Conservation (phyloP, 2,888 invertebrate species). For the Synergus umbraculus region DNA sequence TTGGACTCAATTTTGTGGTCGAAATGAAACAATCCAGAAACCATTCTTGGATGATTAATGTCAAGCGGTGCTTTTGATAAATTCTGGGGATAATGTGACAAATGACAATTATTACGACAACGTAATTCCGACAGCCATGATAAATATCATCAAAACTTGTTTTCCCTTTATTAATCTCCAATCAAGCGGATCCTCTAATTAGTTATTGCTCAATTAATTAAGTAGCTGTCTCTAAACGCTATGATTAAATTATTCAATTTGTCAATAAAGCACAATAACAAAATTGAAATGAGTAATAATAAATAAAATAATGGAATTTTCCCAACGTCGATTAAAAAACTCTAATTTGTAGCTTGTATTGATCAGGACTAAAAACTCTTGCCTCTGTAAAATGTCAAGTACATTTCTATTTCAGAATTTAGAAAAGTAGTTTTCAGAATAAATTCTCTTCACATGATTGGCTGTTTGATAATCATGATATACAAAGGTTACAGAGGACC, state of each 20-base stretch:
- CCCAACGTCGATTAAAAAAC: no score
- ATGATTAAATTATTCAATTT: no score
- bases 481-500: conserved; percentile 5
- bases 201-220: neutral
- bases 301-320: neutral
- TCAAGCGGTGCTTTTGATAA: no score
- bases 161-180: neutral
- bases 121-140: neutral
- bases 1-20: neutral
- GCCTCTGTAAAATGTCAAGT: no score
- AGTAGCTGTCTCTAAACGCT: neutral
- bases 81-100: no score
- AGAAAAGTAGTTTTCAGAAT: neutral
- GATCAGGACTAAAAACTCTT: no score
- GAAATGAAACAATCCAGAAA: neutral
- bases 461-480: neutral
- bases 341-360: no score
- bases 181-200: neutral
- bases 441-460: neutral
- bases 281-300: neutral
- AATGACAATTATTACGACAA: neutral
- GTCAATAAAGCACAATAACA: no score
- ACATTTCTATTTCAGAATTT: neutral
- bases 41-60: neutral
- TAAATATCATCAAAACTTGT: neutral